Percentiles rank a stretch among this genome's conserved stretches.
phyloP scores from a whole-genome alignment of 2,888 invertebrate species.

The Acrocyrtus sp. region DNA sequence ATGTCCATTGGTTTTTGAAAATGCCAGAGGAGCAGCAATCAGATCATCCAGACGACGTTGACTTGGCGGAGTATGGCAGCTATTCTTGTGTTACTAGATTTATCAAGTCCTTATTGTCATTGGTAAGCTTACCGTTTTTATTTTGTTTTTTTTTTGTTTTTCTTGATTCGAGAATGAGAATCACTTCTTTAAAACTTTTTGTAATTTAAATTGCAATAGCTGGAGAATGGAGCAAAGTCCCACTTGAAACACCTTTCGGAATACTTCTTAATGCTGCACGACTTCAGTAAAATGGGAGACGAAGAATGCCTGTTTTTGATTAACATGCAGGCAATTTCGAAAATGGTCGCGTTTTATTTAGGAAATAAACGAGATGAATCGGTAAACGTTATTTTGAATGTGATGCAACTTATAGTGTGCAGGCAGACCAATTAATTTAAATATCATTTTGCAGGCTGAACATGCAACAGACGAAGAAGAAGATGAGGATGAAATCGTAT shows the following conservation, averaged over 20 bases:
- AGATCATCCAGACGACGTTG: constrained; percentile 73
- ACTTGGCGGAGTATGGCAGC: constrained; percentile 73
- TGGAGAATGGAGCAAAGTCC: constrained; percentile 88
- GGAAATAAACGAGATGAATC: constrained; percentile 82
- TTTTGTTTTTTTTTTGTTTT: not conserved
- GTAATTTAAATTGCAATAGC: constrained; percentile 68
- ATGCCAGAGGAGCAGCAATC: constrained; percentile 66
- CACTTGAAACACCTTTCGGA: constrained; percentile 90
- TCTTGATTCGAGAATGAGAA: not conserved
- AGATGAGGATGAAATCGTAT: constrained; percentile 75
- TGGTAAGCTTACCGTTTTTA: constrained; percentile 74
- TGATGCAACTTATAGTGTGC: not conserved
- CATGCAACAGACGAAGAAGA: constrained; percentile 78
- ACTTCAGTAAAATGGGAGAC: constrained; percentile 95
- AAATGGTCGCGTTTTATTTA: constrained; percentile 91
- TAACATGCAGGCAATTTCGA: constrained; percentile 86
- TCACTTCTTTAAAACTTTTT: not conserved
- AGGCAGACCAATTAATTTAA: constrained; percentile 3
- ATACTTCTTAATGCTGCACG: constrained; percentile 90
- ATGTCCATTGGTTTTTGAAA: constrained; percentile 75
- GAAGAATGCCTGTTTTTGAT: constrained; percentile 90
- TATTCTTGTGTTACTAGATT: constrained; percentile 92
- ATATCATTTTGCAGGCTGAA: constrained; percentile 67
- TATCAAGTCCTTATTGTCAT: constrained; percentile 85
- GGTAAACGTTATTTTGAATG: constrained; percentile 67